phyloP scores from a whole-genome alignment of 92 coral and sea anemone genomes.

The Heliopora coerulea region DNA sequence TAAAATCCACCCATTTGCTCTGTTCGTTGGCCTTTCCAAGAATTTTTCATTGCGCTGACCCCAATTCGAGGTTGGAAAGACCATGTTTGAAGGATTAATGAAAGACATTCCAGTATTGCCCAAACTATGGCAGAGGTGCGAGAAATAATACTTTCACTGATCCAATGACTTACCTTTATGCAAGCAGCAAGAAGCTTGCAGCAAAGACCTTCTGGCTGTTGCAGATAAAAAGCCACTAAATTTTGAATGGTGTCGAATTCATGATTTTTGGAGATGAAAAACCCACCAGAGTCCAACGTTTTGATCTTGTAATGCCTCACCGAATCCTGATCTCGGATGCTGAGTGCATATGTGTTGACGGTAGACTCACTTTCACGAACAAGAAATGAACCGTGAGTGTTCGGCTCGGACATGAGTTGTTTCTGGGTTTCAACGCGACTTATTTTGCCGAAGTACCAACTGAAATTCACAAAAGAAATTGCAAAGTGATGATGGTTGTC shows the following conservation, averaged over 20 bases:
- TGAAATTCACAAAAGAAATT: neutral
- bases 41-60: too few species aligned
- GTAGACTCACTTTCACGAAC: slow-evolving; percentile 28
- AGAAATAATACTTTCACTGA: too few species aligned
- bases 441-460: slow-evolving; percentile 38
- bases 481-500: too few species aligned
- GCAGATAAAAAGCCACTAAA: slow-evolving; percentile 68
- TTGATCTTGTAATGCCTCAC: slow-evolving; percentile 38
- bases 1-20: too few species aligned
- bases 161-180: slow-evolving; percentile 60
- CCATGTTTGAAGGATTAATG: too few species aligned
- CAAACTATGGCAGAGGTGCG: too few species aligned
- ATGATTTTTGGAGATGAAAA: slow-evolving; percentile 76
- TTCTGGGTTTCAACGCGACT: slow-evolving; percentile 32
- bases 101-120: too few species aligned
- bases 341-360: slow-evolving; percentile 26
- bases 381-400: slow-evolving; percentile 32
- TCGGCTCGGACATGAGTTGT: slow-evolving; percentile 10
- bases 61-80: too few species aligned
- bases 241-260: slow-evolving; percentile 62
- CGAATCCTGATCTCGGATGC: slow-evolving; percentile 7
- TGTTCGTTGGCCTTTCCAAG: too few species aligned
- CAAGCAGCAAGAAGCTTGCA: slow-evolving; percentile 70
- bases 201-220: slow-evolving; percentile 82
- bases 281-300: slow-evolving; percentile 28